Evolutionary conservation across 2,113 vertebrate species (phyloP), one percentile per base, ranked within the genome.

Genomic region (Talpa occidentalis): DNA sequence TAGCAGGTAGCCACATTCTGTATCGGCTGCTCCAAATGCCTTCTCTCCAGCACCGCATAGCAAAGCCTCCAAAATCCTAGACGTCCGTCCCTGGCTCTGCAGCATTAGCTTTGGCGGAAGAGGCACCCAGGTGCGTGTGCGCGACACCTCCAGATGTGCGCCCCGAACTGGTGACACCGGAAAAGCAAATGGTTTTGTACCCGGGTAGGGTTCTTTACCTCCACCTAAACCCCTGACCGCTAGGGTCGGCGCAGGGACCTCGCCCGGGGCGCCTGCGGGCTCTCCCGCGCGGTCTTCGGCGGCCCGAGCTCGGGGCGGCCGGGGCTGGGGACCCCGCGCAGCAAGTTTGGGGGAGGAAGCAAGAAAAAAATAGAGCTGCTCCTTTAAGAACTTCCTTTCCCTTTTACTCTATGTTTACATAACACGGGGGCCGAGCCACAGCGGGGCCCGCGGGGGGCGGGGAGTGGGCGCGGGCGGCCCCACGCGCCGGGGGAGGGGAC

Each of bases 321-420:
- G 3, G 35, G 26, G 19, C 54, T 2, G 22, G 70, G 32, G 44
- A 76, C 77, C 66, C 47, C 1, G n/a, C 30, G 52, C 44, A 2
- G 2, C 2, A 95, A 97, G 91, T 96, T 96, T 89, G 19, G 64
- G 40, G 52, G 81, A 66, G 77, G 77, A 91, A 88, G 91, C n/a
- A 37, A 47, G 67, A 91, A 95, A 95, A 93, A 96, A 98, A 98
- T 17, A 97, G 97, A 96, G 78, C 95, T 96, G 97, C 88, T 96
- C 97, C 98, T 98, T 98, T 98, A 98, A 98, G 97, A 94, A 85
- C 96, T 94, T 94, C 97, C 95, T 91, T 92, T 91, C 69, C 88
- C 76, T 97, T 96, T 98, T 98, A 98, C 98, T 98, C 98, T 98
- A 97, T 98, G 98, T 98, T 98, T 98, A 98, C 98, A 98, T 98